Percentiles rank a stretch among this genome's conserved stretches.
Conservation (phyloP, 2,888 invertebrate species). For the Hermodice carunculata region DNA sequence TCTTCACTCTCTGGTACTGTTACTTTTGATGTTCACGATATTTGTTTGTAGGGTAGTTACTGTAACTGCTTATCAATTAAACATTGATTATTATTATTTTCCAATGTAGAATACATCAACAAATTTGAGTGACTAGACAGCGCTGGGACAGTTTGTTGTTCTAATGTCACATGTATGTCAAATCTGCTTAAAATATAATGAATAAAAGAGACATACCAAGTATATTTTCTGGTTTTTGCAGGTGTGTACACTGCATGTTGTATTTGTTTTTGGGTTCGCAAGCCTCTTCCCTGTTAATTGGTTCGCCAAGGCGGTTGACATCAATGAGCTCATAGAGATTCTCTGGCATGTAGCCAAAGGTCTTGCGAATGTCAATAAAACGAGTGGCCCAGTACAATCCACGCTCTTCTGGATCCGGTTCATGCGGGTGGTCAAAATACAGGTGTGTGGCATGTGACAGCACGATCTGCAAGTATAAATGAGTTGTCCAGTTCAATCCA, state of each 20-base stretch:
- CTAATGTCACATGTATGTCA: too few relatives aligned
- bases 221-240: constrained; percentile 55
- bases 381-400: constrained; percentile 66
- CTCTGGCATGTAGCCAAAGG: constrained; percentile 55
- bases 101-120: too few relatives aligned
- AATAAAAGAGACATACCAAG: constrained; percentile 46
- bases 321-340: constrained; percentile 20
- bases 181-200: background rate
- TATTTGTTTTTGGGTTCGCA: constrained; percentile 47
- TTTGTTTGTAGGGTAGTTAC: too few relatives aligned
- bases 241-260: constrained; percentile 43
- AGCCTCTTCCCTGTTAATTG: constrained; percentile 39
- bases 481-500: too few relatives aligned
- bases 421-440: constrained; percentile 56
- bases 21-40: too few relatives aligned
- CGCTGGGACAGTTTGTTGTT: too few relatives aligned
- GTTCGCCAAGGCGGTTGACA: constrained; percentile 46
- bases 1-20: too few relatives aligned
- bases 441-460: constrained; percentile 45
- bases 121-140: too few relatives aligned
- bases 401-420: constrained; percentile 54
- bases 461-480: constrained; percentile 12
- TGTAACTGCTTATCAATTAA: too few relatives aligned
- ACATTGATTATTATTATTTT: too few relatives aligned
- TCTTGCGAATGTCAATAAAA: constrained; percentile 55